phyloP scores from a whole-genome alignment of 2,888 invertebrate species.

The Polietes domitor region DNA sequence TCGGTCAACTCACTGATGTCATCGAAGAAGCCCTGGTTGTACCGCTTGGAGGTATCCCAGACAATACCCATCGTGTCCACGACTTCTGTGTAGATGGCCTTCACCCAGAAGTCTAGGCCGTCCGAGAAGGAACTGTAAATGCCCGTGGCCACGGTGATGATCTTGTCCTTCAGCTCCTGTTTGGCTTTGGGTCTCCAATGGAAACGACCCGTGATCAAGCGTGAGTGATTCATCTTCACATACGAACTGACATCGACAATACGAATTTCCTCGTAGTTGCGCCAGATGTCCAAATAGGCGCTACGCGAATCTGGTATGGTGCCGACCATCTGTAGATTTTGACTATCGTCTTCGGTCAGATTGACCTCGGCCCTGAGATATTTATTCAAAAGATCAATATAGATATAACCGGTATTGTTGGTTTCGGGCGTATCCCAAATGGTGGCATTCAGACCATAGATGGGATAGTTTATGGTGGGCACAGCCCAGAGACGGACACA shows the following conservation, averaged over 20 bases:
- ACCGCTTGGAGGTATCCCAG: constrained; percentile 89
- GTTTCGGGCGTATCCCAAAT: constrained; percentile 83
- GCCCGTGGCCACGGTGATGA: constrained; percentile 80
- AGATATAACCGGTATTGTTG: constrained; percentile 84
- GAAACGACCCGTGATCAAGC: constrained; percentile 89
- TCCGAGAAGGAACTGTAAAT: constrained; percentile 82
- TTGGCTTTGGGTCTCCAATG: constrained; percentile 90
- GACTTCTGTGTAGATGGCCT: constrained; percentile 87
- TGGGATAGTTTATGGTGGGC: constrained; percentile 81
- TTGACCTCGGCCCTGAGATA: constrained; percentile 86
- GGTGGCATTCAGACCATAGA: constrained; percentile 83
- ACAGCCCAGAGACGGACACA: constrained; percentile 82
- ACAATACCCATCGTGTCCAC: constrained; percentile 85
- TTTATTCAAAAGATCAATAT: constrained; percentile 83
- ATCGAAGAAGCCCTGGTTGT: constrained; percentile 86
- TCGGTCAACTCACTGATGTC: constrained; percentile 87
- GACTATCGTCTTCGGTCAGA: constrained; percentile 86
- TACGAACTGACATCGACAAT: constrained; percentile 90
- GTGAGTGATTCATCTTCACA: constrained; percentile 91
- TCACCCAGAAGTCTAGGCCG: constrained; percentile 85
- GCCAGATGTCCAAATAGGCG: constrained; percentile 89
- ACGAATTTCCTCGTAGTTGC: constrained; percentile 90
- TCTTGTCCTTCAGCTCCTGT: constrained; percentile 82
- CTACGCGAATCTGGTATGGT: constrained; percentile 89
- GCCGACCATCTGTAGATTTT: constrained; percentile 88